Base-by-base conservation (phyloP, 2,797 vertebrate species). In the Rhadinocentrus ornatus region DNA sequence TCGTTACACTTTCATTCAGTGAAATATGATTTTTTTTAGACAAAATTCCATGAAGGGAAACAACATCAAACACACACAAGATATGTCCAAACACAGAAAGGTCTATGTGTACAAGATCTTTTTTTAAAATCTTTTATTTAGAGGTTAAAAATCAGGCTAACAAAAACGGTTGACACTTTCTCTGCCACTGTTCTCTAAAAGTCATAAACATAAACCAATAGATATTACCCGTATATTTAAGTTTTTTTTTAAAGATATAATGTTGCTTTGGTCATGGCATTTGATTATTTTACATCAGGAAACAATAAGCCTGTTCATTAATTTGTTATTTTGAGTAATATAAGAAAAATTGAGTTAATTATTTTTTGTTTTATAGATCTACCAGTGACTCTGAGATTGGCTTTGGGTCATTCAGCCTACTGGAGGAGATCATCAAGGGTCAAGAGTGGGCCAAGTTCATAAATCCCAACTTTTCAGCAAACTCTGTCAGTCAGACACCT, bases 371-470 rank as follows among this genome's bases (percentile, higher is more conserved):
- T 72, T 54, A 53, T 69, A 89, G 92, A 72, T 76, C 61, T 15
- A 22, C 20, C 32, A 74, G 73, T 72, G 87, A 93, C 55, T 84
- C 88, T 82, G 80, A 91, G 18, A 78, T 93, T 29, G 83, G 91
- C 20, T 82, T 93, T 22, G 91, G 91, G 11, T 85, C 91, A 0
- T 93, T 93, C 32, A 94, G 91, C 58, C 81, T 95, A 6, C 84
- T 95, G 84, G 93, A 95, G 1, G 95, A 95, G 80, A 95, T 95
- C 0, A 67, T 83, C 57, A 89, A 76, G 1, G 93, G 91, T 63
- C 88, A 93, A 57, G 85, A 93, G 54, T 95, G 94, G 94, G 91
- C 89, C 48, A 91, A 73, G 69, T 95, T 93, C 63, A 57, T 94
- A 2, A 86, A 81, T 52, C 86, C 86, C 41, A 31, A 70, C 65